Conservation (phyloP, 2,113 vertebrate species). For the Corydoras sp. region DNA sequence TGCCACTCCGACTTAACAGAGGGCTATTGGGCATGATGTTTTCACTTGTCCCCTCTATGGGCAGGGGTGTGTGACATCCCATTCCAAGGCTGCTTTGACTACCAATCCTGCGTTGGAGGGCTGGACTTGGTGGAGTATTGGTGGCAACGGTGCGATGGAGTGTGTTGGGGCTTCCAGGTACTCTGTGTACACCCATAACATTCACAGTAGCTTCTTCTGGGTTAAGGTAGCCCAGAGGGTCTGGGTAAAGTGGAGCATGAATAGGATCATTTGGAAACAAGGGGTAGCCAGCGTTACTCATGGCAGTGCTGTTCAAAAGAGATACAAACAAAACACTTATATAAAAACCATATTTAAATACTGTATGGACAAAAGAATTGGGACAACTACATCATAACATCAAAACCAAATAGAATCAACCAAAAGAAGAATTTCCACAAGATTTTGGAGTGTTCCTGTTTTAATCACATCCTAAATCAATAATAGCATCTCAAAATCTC, state of each 20-base stretch:
- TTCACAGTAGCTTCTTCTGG: conserved; percentile 72
- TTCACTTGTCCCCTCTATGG: conserved; percentile 30
- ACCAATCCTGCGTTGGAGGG: conserved; percentile 73
- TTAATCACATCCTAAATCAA: too few relatives aligned
- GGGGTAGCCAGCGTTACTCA: conserved; percentile 60
- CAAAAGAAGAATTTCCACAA: too few relatives aligned
- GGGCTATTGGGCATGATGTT: conserved; percentile 56
- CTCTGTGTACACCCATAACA: conserved; percentile 64
- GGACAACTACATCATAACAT: too few relatives aligned
- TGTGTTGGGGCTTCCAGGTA: conserved; percentile 87
- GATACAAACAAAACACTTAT: not conserved
- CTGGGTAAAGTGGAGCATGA: conserved; percentile 52
- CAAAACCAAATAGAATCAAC: too few relatives aligned
- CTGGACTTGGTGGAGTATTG: conserved; percentile 85
- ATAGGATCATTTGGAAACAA: conserved; percentile 58
- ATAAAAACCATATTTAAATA: too few relatives aligned
- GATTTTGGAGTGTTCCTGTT: too few relatives aligned
- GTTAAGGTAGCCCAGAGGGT: conserved; percentile 51
- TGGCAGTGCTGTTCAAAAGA: conserved; percentile 60
- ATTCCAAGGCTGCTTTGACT: conserved; percentile 65
- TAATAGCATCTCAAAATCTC: too few relatives aligned
- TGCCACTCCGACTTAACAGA: conserved; percentile 50
- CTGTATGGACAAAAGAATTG: too few relatives aligned
- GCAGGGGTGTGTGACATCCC: conserved; percentile 39
- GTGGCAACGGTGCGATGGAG: conserved; percentile 93